These are phyloP conservation scores for Tetramorium parvispinum DNA, from an alignment of 1,140 invertebrate genomes.

Conservation along the genomic window DNA sequence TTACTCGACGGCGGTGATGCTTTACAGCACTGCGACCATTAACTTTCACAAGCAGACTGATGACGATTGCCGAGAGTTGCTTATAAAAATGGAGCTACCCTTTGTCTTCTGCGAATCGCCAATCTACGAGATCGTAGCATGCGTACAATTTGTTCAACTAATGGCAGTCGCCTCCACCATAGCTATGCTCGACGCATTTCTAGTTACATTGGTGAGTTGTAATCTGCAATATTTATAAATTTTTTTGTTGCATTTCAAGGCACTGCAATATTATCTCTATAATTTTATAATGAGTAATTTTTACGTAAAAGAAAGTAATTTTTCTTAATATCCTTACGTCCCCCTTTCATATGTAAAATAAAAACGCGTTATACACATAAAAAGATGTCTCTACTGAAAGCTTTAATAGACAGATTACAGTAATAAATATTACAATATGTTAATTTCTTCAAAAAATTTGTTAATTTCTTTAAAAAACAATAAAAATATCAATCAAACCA, in stretches of 20 bases:
- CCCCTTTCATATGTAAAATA: background rate
- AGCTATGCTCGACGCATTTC: slow-evolving; percentile 33
- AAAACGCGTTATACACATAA: background rate
- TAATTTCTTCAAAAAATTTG: no score
- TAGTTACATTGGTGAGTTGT: slow-evolving; percentile 61
- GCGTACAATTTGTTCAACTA: slow-evolving; percentile 50
- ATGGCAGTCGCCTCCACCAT: slow-evolving; percentile 14
- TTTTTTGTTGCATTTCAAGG: background rate
- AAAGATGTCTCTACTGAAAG: background rate
- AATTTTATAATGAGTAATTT: background rate
- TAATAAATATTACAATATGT: background rate
- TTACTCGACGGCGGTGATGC: slow-evolving; percentile 42
- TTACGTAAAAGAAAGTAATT: background rate
- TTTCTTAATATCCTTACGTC: background rate
- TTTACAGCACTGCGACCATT: slow-evolving; percentile 34
- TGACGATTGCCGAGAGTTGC: slow-evolving; percentile 3
- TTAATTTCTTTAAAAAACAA: background rate
- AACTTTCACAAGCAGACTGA: background rate
- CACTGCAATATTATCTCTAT: background rate
- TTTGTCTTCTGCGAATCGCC: slow-evolving; percentile 43
- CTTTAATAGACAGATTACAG: background rate
- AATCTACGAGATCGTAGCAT: slow-evolving; percentile 33
- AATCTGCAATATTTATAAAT: background rate
- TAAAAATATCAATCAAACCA: background rate
- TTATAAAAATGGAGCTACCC: slow-evolving; percentile 65